A percentile compares a stretch with the other conserved stretches of the same genome.
These are phyloP conservation scores for Chionis minor DNA, from an alignment of 2,113 vertebrate genomes.

Conservation along the genomic window DNA sequence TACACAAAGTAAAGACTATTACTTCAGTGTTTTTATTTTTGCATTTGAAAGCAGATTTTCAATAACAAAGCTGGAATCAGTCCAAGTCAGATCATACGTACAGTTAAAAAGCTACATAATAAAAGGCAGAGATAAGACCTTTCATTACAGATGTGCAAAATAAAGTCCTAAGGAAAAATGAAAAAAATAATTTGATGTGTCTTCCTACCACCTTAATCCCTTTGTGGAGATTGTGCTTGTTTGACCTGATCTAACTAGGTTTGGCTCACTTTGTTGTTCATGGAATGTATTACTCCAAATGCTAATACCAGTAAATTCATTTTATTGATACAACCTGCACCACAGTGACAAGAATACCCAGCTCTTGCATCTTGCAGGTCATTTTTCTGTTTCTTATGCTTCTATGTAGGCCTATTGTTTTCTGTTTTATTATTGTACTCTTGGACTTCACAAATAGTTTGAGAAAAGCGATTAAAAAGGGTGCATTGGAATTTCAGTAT, in stretches of 20 bases:
- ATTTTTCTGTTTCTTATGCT: background rate
- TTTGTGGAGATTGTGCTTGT: background rate
- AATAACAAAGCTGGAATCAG: slow-evolving; percentile 27
- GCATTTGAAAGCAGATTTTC: slow-evolving; percentile 43
- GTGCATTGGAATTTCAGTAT: background rate
- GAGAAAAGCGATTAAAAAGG: background rate
- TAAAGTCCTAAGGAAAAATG: slow-evolving; percentile 25
- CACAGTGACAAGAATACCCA: background rate
- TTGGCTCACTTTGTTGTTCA: slow-evolving; percentile 44
- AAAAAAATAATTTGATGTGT: slow-evolving; percentile 48
- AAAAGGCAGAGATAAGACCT: slow-evolving; percentile 47
- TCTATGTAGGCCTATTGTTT: background rate
- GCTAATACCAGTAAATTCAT: background rate
- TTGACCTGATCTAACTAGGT: slow-evolving; percentile 46
- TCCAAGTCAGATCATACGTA: background rate
- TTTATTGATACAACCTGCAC: background rate
- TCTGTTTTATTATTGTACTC: background rate
- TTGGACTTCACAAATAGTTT: background rate
- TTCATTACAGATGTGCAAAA: slow-evolving; percentile 29
- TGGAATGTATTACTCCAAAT: slow-evolving; percentile 10
- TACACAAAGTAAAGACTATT: background rate
- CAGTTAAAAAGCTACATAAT: slow-evolving; percentile 17
- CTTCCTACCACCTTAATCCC: slow-evolving; percentile 14
- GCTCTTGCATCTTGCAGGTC: background rate
- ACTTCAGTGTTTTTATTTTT: background rate